These are phyloP conservation scores for Coregonus ussuriensis DNA, from an alignment of 2,797 vertebrate genomes.

Conservation along the genomic window DNA sequence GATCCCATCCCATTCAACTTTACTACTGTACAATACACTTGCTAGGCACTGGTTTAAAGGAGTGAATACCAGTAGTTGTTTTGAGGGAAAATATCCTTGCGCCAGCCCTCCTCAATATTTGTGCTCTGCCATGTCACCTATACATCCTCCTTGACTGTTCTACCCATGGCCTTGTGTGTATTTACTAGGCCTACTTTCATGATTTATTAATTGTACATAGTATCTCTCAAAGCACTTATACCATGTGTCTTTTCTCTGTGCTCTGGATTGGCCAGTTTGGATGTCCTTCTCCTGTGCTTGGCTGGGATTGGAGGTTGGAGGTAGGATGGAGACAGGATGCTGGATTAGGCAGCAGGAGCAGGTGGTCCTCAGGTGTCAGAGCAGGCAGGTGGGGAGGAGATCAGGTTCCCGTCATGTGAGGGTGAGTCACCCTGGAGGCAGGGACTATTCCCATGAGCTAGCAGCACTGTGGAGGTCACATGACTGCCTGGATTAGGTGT, in stretches of 20 bases:
- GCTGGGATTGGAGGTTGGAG: background rate
- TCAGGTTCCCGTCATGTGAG: slow-evolving; percentile 24
- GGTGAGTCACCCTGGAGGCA: slow-evolving; percentile 1
- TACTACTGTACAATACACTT: background rate
- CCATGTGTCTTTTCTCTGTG: background rate
- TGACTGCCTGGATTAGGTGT: slow-evolving; percentile 17
- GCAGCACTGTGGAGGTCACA: background rate
- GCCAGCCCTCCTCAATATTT: background rate
- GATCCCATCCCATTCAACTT: background rate
- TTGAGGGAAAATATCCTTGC: too few relatives aligned
- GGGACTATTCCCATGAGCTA: too few relatives aligned
- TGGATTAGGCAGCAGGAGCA: background rate
- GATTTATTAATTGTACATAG: background rate
- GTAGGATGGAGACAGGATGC: background rate
- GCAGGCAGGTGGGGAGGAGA: background rate
- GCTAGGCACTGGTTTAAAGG: background rate
- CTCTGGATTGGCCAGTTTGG: background rate
- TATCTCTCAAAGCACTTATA: background rate
- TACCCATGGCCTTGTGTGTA: background rate
- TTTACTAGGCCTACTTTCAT: background rate
- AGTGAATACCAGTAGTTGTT: too few relatives aligned
- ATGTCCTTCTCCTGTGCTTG: background rate
- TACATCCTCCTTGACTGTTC: too few relatives aligned
- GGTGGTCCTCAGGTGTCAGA: slow-evolving; percentile 11
- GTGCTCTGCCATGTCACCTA: background rate